Evolutionary conservation across 2,113 vertebrate species (phyloP).

Genomic region (Istiophorus platypterus): DNA sequence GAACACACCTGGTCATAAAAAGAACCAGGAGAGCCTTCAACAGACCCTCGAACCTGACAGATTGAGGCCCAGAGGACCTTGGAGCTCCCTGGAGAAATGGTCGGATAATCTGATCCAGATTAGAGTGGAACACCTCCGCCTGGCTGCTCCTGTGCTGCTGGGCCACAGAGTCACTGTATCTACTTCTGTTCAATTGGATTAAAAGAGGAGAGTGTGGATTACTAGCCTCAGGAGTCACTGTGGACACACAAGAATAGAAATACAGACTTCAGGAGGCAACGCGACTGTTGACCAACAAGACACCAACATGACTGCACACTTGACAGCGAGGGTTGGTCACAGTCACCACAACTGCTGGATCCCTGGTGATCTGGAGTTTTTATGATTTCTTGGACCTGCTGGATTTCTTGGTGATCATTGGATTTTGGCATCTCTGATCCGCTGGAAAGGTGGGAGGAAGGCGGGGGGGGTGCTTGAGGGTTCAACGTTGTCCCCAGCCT

Average conservation of each 20-base stretch:
- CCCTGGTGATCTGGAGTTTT: not conserved
- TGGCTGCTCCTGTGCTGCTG: not conserved
- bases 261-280: slow-evolving; percentile 10
- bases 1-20: slow-evolving; percentile 3
- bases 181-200: slow-evolving; percentile 61
- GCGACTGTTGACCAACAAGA: not conserved
- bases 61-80: not conserved
- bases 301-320: slow-evolving; percentile 3
- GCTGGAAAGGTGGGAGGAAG: not conserved
- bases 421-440: not conserved
- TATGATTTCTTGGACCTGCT: not conserved
- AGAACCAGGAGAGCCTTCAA: not conserved
- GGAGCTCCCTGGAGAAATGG: not conserved
- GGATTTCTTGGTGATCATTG: not conserved
- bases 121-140: not conserved
- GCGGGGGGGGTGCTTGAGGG: too few species aligned
- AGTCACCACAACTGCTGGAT: not conserved
- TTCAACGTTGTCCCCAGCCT: slow-evolving; percentile 1
- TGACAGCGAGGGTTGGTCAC: not conserved
- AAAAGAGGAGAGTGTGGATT: slow-evolving; percentile 68
- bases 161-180: not conserved
- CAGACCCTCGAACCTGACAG: not conserved
- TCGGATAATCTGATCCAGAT: not conserved
- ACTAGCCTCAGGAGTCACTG: slow-evolving; percentile 44
- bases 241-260: slow-evolving; percentile 39